Percentiles rank a stretch among this genome's conserved stretches.
Evolutionary conservation across 2,888 invertebrate species (phyloP).

Genomic region (Bursaphelenchus okinawaensis): DNA sequence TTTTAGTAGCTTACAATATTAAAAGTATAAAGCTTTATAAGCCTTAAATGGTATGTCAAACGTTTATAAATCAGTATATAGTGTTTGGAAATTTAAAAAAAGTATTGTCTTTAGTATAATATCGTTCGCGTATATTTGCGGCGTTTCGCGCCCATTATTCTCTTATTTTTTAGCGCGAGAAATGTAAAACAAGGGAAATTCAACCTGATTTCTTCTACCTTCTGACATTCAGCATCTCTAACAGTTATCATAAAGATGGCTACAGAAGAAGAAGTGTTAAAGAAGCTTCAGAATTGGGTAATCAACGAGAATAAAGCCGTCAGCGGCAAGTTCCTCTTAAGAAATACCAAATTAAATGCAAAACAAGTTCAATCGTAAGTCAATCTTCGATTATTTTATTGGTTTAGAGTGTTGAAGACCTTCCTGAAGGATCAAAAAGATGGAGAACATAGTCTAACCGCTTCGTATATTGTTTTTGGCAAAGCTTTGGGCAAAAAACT

Average conservation of each 20-base stretch:
- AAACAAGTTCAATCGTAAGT: slow-evolving; percentile 3
- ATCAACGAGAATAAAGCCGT: slow-evolving; percentile 4
- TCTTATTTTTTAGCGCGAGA: too few species aligned
- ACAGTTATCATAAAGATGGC: background rate
- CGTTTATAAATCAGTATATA: too few species aligned
- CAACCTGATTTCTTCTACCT: too few species aligned
- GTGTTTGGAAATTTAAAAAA: too few species aligned
- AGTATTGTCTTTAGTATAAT: too few species aligned
- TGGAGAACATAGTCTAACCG: background rate
- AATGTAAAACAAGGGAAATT: too few species aligned
- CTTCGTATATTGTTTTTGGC: background rate
- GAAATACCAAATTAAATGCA: background rate
- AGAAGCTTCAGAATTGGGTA: slow-evolving; percentile 5
- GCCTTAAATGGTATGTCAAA: too few species aligned
- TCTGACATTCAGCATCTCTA: too few species aligned
- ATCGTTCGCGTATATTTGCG: too few species aligned
- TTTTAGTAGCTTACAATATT: too few species aligned
- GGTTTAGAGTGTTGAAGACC: background rate
- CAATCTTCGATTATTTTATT: background rate
- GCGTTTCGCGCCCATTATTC: too few species aligned
- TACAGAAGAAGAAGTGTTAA: background rate
- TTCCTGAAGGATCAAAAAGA: background rate
- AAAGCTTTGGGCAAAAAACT: background rate
- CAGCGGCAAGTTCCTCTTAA: background rate
- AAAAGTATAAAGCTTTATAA: too few species aligned